A percentile compares a stretch with the other conserved stretches of the same genome.
Conservation (phyloP, 2,797 vertebrate species). For the Rhinoraja longicauda region DNA sequence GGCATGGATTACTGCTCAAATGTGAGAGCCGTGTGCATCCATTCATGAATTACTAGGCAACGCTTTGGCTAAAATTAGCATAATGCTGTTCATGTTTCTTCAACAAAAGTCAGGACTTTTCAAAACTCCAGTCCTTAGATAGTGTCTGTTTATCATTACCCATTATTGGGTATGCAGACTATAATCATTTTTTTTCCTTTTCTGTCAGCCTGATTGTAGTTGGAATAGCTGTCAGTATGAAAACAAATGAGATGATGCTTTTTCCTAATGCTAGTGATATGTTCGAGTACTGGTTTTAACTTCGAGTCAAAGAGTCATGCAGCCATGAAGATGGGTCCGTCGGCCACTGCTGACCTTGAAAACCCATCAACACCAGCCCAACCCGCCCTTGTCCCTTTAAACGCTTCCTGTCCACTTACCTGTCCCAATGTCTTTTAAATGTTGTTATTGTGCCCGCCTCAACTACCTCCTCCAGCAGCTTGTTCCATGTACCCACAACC, state of each 20-base stretch:
- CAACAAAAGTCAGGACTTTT: not conserved
- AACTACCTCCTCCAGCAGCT: too few relatives aligned
- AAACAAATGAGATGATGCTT: not conserved
- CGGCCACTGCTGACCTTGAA: too few relatives aligned
- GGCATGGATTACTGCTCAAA: not conserved
- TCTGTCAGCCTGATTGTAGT: not conserved
- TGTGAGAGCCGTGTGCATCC: constrained; percentile 7
- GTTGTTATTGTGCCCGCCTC: too few relatives aligned
- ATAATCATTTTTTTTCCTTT: not conserved
- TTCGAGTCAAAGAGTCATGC: not conserved
- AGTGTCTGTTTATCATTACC: constrained; percentile 1
- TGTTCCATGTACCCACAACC: too few relatives aligned
- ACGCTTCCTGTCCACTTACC: too few relatives aligned
- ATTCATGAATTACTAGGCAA: constrained; percentile 31
- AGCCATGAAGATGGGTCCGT: too few relatives aligned
- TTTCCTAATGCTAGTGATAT: not conserved
- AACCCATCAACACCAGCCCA: too few relatives aligned
- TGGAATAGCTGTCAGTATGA: not conserved
- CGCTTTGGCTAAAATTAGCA: not conserved
- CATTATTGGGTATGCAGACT: not conserved
- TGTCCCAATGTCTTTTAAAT: too few relatives aligned
- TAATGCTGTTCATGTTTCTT: not conserved
- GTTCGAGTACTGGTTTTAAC: not conserved
- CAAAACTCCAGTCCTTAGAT: not conserved
- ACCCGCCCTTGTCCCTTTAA: too few relatives aligned